A percentile compares a stretch with the other conserved stretches of the same genome.
Evolutionary conservation across 2,113 vertebrate genomes (phyloP).

Genomic region (Sapayoa aenigma): DNA sequence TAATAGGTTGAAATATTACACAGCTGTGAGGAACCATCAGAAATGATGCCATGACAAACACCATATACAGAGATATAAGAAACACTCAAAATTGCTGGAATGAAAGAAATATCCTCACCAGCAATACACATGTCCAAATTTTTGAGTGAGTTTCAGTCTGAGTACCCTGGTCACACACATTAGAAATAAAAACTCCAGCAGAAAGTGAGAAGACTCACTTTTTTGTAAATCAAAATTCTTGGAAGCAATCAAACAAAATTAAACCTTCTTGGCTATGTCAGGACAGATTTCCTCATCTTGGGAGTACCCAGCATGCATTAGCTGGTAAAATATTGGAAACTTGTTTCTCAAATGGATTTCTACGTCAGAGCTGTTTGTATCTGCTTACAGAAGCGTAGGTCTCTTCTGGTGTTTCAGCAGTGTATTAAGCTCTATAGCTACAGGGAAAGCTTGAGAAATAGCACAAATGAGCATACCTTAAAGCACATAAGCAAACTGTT

Average conservation of each 20-base stretch:
- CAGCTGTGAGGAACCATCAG: background rate
- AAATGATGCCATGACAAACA: background rate
- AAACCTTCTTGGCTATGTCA: background rate
- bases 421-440: background rate
- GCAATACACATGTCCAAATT: background rate
- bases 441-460: background rate
- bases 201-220: background rate
- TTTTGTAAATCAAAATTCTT: background rate
- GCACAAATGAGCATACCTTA: background rate
- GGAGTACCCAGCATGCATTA: background rate
- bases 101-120: background rate
- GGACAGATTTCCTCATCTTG: background rate
- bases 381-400: background rate
- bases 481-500: background rate
- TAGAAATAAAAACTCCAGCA: background rate
- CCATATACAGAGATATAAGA: background rate
- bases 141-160: background rate
- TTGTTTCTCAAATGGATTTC: background rate
- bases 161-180: background rate
- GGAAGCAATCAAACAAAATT: background rate
- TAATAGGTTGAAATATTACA: background rate
- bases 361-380: background rate
- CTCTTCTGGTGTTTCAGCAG: background rate
- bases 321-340: background rate
- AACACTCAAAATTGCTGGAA: background rate